These are phyloP conservation scores for Centropus unirufus DNA, from an alignment of 2,113 vertebrate genomes.

Conservation along the genomic window DNA sequence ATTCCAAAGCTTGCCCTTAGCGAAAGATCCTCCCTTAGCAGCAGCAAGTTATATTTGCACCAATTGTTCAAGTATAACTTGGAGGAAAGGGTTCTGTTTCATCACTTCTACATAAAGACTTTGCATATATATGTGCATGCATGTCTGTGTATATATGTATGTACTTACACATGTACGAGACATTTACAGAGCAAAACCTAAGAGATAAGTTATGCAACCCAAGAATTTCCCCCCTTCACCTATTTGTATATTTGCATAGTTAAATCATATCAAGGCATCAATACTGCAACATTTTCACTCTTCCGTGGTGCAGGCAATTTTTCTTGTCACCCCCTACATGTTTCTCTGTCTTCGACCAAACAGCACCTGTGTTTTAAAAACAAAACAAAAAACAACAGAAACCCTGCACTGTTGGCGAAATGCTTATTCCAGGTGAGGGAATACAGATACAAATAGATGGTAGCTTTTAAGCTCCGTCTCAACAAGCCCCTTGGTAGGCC, in stretches of 20 bases:
- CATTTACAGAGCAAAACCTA: constrained; percentile 19
- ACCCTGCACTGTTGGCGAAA: constrained; percentile 46
- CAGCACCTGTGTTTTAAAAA: constrained; percentile 57
- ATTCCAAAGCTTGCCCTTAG: constrained; percentile 17
- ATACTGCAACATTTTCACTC: constrained; percentile 25
- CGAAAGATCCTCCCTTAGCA: constrained; percentile 28
- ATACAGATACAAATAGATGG: constrained; percentile 59
- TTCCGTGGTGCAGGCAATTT: constrained; percentile 20
- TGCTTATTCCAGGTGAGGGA: constrained; percentile 35
- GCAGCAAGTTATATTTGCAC: constrained; percentile 40
- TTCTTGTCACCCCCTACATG: background rate
- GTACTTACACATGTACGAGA: constrained; percentile 3
- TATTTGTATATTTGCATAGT: constrained; percentile 52
- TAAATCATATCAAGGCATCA: constrained; percentile 50
- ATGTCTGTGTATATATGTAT: constrained; percentile 9
- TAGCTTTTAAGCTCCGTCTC: constrained; percentile 18
- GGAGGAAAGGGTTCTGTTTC: constrained; percentile 55
- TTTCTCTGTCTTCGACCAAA: constrained; percentile 16
- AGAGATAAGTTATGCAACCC: constrained; percentile 18
- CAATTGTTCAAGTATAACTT: constrained; percentile 16
- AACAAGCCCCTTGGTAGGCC: background rate
- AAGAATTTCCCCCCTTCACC: constrained; percentile 15
- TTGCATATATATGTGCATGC: constrained; percentile 55
- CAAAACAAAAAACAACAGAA: background rate
- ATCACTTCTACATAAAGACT: constrained; percentile 36